Percentiles rank a stretch among this genome's conserved stretches.
Conservation (phyloP, 2,888 invertebrate species). For the Orthonychiurus folsomi region DNA sequence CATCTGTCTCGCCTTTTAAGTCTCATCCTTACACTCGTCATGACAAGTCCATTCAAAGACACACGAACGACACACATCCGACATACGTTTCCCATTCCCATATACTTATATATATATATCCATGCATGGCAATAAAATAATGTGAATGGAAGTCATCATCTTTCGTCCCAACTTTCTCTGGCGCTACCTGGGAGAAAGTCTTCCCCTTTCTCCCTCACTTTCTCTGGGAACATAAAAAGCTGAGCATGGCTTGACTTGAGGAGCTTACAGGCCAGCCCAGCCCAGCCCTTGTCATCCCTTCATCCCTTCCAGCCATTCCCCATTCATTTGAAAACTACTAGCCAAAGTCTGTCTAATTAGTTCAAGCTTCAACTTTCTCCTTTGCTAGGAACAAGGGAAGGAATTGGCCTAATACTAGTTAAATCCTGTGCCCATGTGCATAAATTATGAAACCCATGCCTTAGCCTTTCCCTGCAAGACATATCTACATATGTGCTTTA, state of each 20-base stretch:
- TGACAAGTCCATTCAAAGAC: no score
- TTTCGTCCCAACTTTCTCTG: neutral
- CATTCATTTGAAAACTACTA: neutral
- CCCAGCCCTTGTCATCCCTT: neutral
- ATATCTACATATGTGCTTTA: no score
- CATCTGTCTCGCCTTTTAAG: no score
- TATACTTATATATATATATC: neutral
- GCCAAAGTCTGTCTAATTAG: neutral
- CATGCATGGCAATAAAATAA: neutral
- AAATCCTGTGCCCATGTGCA: no score
- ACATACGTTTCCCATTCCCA: neutral
- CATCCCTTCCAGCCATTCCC: neutral
- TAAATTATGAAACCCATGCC: no score
- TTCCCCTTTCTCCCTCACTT: neutral
- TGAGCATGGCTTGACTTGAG: neutral
- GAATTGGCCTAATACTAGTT: no score
- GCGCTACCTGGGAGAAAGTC: neutral
- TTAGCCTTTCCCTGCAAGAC: no score
- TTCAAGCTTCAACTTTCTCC: neutral
- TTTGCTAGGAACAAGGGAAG: no score
- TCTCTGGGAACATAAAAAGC: neutral
- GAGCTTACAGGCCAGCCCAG: no score
- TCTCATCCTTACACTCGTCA: no score
- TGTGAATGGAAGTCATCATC: neutral
- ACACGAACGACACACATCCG: neutral